Evolutionary conservation across 2,113 vertebrate species (phyloP).

Genomic region (Talpa occidentalis): DNA sequence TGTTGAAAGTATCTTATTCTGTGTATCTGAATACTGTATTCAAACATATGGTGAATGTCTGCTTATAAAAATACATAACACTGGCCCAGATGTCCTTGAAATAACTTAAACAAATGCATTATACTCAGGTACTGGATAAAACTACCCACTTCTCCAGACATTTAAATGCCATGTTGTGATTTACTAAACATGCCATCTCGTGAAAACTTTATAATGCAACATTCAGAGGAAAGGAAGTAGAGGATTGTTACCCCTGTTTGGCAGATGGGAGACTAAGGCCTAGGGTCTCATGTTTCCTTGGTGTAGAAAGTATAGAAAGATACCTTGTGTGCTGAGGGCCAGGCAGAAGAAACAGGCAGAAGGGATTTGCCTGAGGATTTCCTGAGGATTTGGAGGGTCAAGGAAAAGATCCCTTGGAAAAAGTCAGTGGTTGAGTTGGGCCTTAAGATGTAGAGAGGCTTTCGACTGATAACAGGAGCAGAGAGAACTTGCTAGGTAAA

Average conservation of each 20-base stretch:
- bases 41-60: not conserved
- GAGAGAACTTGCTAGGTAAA: not conserved
- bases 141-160: not conserved
- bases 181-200: not conserved
- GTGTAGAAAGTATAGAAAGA: not conserved
- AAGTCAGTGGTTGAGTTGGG: not conserved
- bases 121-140: not conserved
- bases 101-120: not conserved
- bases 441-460: not conserved
- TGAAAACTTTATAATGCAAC: not conserved
- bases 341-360: not conserved
- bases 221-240: not conserved
- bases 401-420: not conserved
- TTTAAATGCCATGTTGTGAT: not conserved
- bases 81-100: not conserved
- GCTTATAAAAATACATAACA: not conserved
- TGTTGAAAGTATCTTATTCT: not conserved
- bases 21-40: not conserved
- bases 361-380: not conserved
- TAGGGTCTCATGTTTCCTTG: not conserved
- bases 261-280: not conserved
- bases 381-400: not conserved
- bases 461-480: not conserved
- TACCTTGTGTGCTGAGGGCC: not conserved
- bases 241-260: not conserved